These are phyloP conservation scores for Gnathonemus longibarbis DNA, from an alignment of 2,113 vertebrate genomes.

Conservation along the genomic window DNA sequence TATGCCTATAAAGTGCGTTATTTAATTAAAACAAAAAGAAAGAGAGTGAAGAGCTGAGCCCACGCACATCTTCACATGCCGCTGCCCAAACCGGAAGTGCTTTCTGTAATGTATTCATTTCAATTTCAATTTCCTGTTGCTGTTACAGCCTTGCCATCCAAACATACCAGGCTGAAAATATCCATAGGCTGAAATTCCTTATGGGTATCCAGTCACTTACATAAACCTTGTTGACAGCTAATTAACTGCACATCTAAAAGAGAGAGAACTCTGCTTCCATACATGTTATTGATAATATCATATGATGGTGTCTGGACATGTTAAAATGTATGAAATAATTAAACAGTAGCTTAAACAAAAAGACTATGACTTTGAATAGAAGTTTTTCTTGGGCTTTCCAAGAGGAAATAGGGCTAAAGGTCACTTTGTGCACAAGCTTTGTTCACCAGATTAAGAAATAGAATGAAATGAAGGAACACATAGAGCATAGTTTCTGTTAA, in stretches of 20 bases:
- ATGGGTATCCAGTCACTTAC: background rate
- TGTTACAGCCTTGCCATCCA: background rate
- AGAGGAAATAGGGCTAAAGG: background rate
- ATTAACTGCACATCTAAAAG: background rate
- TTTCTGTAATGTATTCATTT: background rate
- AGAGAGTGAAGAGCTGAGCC: background rate
- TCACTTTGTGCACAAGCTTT: background rate
- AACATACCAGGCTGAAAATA: background rate
- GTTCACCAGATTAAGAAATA: background rate
- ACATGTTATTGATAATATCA: background rate
- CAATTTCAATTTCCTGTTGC: background rate
- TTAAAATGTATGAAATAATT: no score
- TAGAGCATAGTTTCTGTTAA: background rate
- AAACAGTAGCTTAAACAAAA: no score
- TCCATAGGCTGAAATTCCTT: background rate
- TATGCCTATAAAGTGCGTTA: no score
- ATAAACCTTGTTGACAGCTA: background rate
- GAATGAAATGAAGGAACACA: background rate
- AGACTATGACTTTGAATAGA: background rate
- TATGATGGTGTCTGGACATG: background rate
- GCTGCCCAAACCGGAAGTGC: no score
- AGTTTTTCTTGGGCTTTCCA: background rate
- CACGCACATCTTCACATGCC: no score
- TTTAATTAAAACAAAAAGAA: no score
- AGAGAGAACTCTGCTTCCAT: background rate